phyloP scores from a whole-genome alignment of 2,888 invertebrate species.

The Catocala sponsa region DNA sequence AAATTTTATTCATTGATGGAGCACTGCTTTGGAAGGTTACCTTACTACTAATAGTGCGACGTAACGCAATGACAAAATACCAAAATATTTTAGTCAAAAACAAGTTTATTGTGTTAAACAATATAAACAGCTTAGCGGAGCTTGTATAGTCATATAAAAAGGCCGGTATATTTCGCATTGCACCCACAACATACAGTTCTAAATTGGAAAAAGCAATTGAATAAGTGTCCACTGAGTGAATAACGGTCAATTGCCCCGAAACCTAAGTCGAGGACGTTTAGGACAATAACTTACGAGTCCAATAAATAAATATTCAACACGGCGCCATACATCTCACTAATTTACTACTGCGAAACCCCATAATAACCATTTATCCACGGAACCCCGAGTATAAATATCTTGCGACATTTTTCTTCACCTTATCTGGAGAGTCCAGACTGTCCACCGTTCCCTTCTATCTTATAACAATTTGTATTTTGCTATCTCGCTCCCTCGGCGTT shows the following conservation, averaged over 20 bases:
- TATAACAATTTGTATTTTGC: constrained; percentile 30
- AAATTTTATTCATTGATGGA: too few relatives aligned
- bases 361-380: constrained; percentile 83
- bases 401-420: constrained; percentile 85
- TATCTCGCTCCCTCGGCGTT: constrained; percentile 61
- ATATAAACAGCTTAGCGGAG: too few relatives aligned
- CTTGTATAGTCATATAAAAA: too few relatives aligned
- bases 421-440: constrained; percentile 82
- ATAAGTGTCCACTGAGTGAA: constrained; percentile 27
- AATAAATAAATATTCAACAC: constrained; percentile 85
- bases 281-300: constrained; percentile 69
- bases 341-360: constrained; percentile 83
- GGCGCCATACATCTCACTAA: constrained; percentile 84
- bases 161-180: too few relatives aligned
- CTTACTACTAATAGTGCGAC: too few relatives aligned
- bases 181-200: too few relatives aligned
- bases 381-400: constrained; percentile 81
- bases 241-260: constrained; percentile 31
- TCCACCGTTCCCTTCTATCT: constrained; percentile 56
- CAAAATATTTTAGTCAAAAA: too few relatives aligned
- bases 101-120: too few relatives aligned
- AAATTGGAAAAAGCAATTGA: not conserved
- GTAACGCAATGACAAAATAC: too few relatives aligned
- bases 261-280: constrained; percentile 29
- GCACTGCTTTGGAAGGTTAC: too few relatives aligned